These are phyloP conservation scores for Idaea biselata DNA, from an alignment of 2,888 invertebrate species.

Conservation along the genomic window DNA sequence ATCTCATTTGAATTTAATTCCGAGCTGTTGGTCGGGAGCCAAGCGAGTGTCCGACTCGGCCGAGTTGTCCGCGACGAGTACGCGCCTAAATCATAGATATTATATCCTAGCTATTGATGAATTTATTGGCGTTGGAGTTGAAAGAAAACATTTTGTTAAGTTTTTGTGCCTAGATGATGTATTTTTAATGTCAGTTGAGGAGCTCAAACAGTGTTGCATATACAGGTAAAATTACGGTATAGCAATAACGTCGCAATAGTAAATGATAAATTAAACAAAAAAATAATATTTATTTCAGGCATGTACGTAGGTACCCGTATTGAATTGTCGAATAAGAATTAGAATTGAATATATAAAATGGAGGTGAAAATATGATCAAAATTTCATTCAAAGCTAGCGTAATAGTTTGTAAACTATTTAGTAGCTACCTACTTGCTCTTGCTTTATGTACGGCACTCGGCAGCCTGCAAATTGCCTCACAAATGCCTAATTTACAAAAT, in stretches of 20 bases:
- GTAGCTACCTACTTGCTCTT: no score
- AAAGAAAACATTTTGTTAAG: not conserved
- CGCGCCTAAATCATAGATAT: not conserved
- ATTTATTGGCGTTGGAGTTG: not conserved
- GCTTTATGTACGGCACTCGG: not conserved
- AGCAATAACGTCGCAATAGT: no score
- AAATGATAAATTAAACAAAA: no score
- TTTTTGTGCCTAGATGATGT: not conserved
- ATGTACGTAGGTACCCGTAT: no score
- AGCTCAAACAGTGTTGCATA: not conserved
- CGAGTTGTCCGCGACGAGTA: not conserved
- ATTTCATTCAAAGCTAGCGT: no score
- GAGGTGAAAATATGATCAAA: no score
- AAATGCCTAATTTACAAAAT: not conserved
- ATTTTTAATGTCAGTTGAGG: not conserved
- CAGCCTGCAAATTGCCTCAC: not conserved
- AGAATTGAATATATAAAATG: no score
- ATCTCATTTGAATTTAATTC: conserved; percentile 21
- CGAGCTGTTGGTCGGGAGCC: conserved; percentile 1
- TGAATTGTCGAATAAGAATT: no score
- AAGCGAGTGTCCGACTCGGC: not conserved
- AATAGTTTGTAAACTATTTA: no score
- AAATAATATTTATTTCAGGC: no score
- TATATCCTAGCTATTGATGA: not conserved
- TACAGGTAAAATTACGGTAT: not conserved